Base-by-base conservation (phyloP, 1,140 invertebrate species). In the Nymphalis io region DNA sequence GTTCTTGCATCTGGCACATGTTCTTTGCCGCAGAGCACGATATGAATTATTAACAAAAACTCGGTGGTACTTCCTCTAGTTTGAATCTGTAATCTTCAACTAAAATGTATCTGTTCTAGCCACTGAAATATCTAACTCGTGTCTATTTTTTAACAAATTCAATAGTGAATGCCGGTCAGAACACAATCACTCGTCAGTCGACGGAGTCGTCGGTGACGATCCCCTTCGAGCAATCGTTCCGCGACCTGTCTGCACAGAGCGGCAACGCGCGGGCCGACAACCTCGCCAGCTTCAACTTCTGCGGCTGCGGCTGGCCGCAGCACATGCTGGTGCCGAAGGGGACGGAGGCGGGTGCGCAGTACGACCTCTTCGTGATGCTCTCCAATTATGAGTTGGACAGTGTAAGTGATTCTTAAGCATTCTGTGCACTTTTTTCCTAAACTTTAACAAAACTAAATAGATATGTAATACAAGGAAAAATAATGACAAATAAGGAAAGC, bases 231-330 rank as follows among this genome's bases (percentile, higher is more conserved):
- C 92, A 94, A 23, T 95, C 95, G 1, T 96, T 95, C 94, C 93
- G 95, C 21, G 94, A 95, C 79, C 82, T 95, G 62, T 93, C 94
- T 0, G 80, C 81, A 2, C 93, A 92, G 70, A 90, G 93, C 5
- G 92, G 92, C 1, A 79, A 89, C 48, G 82, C 89, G 1, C 78
- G 80, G 0, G 87, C 88, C 1, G 62, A 89, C 1, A 87, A 92
- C 6, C 87, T 93, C 46, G 87, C 92, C 4, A 83, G 92, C 65
- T 95, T 94, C 88, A 95, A 95, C 83, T 96, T 94, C 93, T 97
- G 96, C 86, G 96, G 96, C 18, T 97, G 96, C 81, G 96, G 96
- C 53, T 97, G 96, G 96, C 97, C 96, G 0, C 94, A 97, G 53
- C 96, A 98, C 79, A 95, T 97, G 94, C 92, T 98, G 2, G 90